Conservation (phyloP, 1,140 invertebrate species). For the Mylabris phalerata region DNA sequence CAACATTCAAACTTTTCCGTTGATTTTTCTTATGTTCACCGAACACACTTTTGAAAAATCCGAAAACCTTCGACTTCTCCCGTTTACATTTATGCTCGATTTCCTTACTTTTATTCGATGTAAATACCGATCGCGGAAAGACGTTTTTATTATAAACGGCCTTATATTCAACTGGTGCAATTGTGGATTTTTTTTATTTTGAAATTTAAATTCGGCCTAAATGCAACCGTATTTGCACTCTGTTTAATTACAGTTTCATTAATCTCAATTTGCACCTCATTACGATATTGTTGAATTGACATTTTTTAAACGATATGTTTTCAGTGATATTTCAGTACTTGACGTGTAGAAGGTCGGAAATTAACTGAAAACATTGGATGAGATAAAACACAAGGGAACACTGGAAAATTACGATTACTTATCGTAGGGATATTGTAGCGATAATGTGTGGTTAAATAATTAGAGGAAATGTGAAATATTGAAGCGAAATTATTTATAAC, state of each 20-base stretch:
- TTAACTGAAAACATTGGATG: too few species aligned
- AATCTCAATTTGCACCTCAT: constrained; percentile 1
- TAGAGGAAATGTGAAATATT: too few species aligned
- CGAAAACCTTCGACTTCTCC: not conserved
- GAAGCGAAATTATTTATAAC: too few species aligned
- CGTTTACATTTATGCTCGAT: not conserved
- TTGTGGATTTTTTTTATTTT: constrained; percentile 8
- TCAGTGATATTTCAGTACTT: too few species aligned
- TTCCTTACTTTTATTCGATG: not conserved
- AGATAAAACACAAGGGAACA: too few species aligned
- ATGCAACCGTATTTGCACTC: constrained; percentile 6
- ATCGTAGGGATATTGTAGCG: too few species aligned
- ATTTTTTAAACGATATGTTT: too few species aligned
- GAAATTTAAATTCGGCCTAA: not conserved
- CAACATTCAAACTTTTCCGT: not conserved
- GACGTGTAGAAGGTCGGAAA: too few species aligned
- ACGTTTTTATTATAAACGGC: constrained; percentile 7
- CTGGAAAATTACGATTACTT: too few species aligned
- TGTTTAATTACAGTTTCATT: constrained; percentile 2
- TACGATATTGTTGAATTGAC: not conserved
- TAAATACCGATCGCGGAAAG: constrained; percentile 13
- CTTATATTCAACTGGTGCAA: constrained; percentile 18
- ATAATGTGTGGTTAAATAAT: too few species aligned
- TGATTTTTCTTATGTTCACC: not conserved
- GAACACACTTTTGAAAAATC: constrained; percentile 4